Evolutionary conservation across 2,113 vertebrate genomes (phyloP).

Genomic region (Poeciliopsis occidentalis): DNA sequence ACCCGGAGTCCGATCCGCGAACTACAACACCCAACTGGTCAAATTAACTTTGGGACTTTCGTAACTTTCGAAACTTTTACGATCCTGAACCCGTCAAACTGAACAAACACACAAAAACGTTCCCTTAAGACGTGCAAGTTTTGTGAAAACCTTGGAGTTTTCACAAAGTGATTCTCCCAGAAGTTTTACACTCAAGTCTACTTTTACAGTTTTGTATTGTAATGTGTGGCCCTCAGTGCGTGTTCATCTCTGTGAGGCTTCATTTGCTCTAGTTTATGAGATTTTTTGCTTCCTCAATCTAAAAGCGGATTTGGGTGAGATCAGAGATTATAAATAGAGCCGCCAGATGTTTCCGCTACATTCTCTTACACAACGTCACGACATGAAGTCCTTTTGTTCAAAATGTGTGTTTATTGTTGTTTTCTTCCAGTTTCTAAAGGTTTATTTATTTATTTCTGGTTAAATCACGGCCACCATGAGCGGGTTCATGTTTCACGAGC

Average conservation of each 20-base stretch:
- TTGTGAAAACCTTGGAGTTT: not conserved
- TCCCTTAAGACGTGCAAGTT: not conserved
- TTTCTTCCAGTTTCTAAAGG: not conserved
- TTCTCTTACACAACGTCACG: conserved; percentile 32
- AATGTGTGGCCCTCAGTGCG: not conserved
- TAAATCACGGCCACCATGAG: not conserved
- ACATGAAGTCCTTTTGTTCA: not conserved
- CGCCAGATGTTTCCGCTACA: conserved; percentile 47
- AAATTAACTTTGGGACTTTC: not conserved
- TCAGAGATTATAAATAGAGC: conserved; percentile 57
- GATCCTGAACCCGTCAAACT: not conserved
- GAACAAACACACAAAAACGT: not conserved
- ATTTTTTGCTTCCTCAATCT: not conserved
- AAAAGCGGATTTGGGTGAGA: conserved; percentile 45
- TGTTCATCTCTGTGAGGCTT: not conserved
- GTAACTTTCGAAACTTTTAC: not conserved
- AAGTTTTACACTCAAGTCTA: not conserved
- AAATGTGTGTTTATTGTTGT: not conserved
- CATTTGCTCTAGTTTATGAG: not conserved
- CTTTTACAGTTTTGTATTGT: not conserved
- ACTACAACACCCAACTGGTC: not conserved
- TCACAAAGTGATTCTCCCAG: not conserved
- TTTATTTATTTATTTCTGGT: not conserved
- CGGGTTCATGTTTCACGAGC: not conserved
- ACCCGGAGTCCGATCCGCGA: not conserved